Conservation (phyloP, 2,113 vertebrate genomes). For the Chamaea fasciata region DNA sequence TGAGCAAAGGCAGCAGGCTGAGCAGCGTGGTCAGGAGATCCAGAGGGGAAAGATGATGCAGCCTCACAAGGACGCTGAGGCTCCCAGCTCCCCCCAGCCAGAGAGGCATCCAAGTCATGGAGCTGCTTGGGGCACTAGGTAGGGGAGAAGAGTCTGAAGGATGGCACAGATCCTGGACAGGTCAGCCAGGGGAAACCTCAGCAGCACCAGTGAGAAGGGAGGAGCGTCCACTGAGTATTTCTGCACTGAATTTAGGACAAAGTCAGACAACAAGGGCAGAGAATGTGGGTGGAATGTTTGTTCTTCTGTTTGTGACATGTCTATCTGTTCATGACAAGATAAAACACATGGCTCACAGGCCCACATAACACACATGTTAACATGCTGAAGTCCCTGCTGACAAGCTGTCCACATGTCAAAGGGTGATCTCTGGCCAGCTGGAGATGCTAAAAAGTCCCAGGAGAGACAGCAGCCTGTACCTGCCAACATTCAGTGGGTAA, state of each 20-base stretch:
- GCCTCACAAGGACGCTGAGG: neutral
- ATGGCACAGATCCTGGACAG: neutral
- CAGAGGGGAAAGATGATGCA: neutral
- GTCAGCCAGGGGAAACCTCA: neutral
- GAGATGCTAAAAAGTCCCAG: neutral
- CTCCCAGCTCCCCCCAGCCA: neutral
- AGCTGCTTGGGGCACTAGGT: neutral
- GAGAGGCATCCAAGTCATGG: rapidly evolving
- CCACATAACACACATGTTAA: neutral
- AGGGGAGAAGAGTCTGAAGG: neutral
- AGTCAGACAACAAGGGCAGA: neutral
- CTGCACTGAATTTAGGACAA: neutral
- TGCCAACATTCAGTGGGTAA: neutral
- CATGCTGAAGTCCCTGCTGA: neutral
- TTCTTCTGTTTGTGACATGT: neutral
- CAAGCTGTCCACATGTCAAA: neutral
- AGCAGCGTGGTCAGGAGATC: rapidly evolving
- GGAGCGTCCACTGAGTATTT: neutral
- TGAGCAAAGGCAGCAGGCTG: neutral
- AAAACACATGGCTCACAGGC: neutral
- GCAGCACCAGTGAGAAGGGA: neutral
- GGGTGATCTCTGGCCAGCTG: neutral
- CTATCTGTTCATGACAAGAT: neutral
- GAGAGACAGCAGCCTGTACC: neutral
- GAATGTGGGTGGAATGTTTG: neutral